These are phyloP conservation scores for Catharus bicknelli DNA, from an alignment of 2,113 vertebrate species.

Conservation along the genomic window DNA sequence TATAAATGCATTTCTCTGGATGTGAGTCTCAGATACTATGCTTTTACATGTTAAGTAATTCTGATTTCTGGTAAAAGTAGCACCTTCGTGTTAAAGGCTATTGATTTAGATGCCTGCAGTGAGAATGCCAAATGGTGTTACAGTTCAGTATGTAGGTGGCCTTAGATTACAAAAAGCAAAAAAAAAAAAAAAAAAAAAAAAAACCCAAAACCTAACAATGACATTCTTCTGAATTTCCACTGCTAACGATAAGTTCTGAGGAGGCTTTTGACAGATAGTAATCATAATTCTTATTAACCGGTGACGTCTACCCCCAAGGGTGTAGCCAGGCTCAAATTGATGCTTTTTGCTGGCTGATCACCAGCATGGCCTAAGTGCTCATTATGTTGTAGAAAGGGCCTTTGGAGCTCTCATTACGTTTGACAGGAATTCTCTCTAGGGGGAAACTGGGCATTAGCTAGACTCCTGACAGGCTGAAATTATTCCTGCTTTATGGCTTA, in stretches of 20 bases:
- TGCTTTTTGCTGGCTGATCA: conserved; percentile 86
- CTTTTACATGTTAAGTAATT: not conserved
- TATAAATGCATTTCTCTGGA: not conserved
- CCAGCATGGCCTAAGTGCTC: conserved; percentile 85
- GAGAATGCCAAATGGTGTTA: not conserved
- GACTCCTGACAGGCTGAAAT: conserved; percentile 86
- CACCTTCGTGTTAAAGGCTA: not conserved
- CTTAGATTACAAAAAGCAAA: conserved; percentile 53
- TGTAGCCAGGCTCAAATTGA: conserved; percentile 82
- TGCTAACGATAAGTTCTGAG: conserved; percentile 71
- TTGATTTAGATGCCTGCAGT: not conserved
- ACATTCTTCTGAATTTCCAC: conserved; percentile 69
- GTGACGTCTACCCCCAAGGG: conserved; percentile 81
- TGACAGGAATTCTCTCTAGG: conserved; percentile 87
- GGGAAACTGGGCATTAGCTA: conserved; percentile 85
- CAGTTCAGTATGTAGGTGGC: conserved; percentile 54
- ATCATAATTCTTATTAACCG: conserved; percentile 87
- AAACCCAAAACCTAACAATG: not conserved
- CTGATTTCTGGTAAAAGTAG: not conserved
- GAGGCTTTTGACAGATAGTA: conserved; percentile 80
- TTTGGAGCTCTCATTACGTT: conserved; percentile 85
- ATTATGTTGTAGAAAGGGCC: conserved; percentile 86
- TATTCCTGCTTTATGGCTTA: conserved; percentile 86
- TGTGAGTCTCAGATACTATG: not conserved
- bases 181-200: not conserved